Evolutionary conservation across 1,140 invertebrate genomes (phyloP).

Genomic region (Caerostris extrusa): DNA sequence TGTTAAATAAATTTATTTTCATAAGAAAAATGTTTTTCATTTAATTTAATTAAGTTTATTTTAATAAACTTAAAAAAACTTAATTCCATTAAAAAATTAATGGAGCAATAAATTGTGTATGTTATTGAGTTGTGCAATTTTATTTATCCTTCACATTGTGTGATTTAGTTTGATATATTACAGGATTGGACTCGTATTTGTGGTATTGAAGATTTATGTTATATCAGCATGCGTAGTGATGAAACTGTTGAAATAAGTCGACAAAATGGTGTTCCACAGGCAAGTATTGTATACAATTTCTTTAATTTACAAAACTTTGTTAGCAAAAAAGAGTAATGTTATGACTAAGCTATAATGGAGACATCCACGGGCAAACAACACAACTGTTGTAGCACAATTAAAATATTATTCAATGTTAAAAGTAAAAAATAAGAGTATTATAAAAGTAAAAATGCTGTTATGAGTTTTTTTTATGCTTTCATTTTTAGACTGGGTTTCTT

Average conservation of each 20-base stretch:
- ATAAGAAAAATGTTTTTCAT: too few species aligned
- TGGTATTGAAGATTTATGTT: slow-evolving; percentile 91
- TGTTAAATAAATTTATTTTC: too few species aligned
- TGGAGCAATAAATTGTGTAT: background rate
- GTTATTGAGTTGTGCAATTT: background rate
- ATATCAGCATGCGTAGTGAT: slow-evolving; percentile 87
- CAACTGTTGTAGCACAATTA: too few species aligned
- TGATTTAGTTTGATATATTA: slow-evolving; percentile 1
- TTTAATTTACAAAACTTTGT: background rate
- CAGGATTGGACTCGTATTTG: slow-evolving; percentile 88
- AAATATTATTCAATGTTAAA: too few species aligned
- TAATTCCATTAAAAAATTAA: background rate
- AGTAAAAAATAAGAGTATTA: too few species aligned
- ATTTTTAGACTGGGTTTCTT: too few species aligned
- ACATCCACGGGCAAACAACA: too few species aligned
- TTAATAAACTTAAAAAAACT: background rate
- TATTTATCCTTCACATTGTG: background rate
- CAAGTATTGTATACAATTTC: slow-evolving; percentile 13
- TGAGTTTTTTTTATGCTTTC: too few species aligned
- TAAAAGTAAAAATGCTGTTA: too few species aligned
- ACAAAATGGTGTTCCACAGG: slow-evolving; percentile 88
- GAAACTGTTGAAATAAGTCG: slow-evolving; percentile 89
- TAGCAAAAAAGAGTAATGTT: too few species aligned
- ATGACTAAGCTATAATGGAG: too few species aligned
- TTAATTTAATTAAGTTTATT: too few species aligned